These are phyloP conservation scores for Andrena bucephala DNA, from an alignment of 2,888 invertebrate genomes.

Conservation along the genomic window DNA sequence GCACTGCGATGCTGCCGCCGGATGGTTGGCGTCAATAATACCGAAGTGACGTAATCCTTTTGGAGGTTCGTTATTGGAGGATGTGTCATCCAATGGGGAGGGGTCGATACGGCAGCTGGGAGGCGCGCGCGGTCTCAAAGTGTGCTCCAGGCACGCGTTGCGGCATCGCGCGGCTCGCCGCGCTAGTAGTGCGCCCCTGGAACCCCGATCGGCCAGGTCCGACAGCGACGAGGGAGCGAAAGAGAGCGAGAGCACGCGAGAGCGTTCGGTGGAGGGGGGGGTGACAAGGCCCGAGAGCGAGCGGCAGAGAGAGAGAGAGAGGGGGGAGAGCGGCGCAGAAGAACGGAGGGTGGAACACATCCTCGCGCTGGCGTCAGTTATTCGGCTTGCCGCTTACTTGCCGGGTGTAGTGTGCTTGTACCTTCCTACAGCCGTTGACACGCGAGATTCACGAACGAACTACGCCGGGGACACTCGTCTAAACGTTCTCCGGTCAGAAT, in stretches of 20 bases:
- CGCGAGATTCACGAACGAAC: conserved; percentile 49
- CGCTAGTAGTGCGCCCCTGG: conserved; percentile 60
- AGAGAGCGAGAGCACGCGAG: conserved; percentile 18
- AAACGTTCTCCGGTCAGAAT: conserved; percentile 29
- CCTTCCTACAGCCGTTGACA: conserved; percentile 59
- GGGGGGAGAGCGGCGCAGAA: conserved; percentile 37
- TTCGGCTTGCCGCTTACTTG: conserved; percentile 58
- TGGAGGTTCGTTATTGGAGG: conserved; percentile 82
- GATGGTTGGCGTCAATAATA: conserved; percentile 80
- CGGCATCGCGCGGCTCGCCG: conserved; percentile 57
- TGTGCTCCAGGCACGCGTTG: conserved; percentile 60
- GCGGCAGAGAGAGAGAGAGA: conserved; percentile 41
- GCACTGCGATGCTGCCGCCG: conserved; percentile 69
- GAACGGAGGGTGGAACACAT: conserved; percentile 51
- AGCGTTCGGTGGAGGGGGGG: conserved; percentile 8
- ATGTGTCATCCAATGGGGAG: conserved; percentile 82
- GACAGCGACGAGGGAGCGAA: background rate
- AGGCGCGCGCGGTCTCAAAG: conserved; percentile 70
- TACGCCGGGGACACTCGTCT: background rate
- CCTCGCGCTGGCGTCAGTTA: conserved; percentile 72
- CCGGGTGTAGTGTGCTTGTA: conserved; percentile 41
- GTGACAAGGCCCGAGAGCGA: conserved; percentile 35
- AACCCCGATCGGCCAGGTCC: conserved; percentile 40
- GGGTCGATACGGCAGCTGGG: conserved; percentile 81
- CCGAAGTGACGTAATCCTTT: conserved; percentile 82